Evolutionary conservation across 2,113 vertebrate species (phyloP), one percentile per base, ranked within the genome.

Genomic region (Etheostoma cragini): DNA sequence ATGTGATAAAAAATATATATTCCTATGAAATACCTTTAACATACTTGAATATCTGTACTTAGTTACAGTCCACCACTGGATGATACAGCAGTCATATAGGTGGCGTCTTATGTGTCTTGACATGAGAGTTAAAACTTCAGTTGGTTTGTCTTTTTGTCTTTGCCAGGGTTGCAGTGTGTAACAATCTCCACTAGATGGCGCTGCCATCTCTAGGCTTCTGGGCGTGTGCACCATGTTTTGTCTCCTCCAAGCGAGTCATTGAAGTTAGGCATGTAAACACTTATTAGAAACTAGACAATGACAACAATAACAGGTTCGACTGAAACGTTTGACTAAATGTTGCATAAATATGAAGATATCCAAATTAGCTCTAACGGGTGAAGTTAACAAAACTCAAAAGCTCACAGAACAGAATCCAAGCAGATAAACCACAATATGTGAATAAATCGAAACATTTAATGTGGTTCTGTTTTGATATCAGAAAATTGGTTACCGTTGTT

Each of bases 101-200:
- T 56, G 50, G 7, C 35, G 5, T 46, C 47, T 63, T 4, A 22
- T 30, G 0, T 14, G 3, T 46, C 2, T 6, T 47, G 5, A 42
- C 11, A 24, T 57, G 68, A 26, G 35, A 15, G 21, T 26, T 15
- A 33, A 19, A 45, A 42, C 38, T 42, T 11, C 46, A 17, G 17
- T 19, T 4, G 30, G 4, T 30, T 30, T 10, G 17, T 24, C 7
- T 17, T 58, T 33, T 19, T 7, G 6, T 50, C 2, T 45, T 54
- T 58, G 42, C 8, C 61, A 22, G 7, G 14, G 35, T 21, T 68
- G 68, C 63, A 72, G 58, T 79, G 24, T 13, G 17, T 1, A 38
- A 4, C 0, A 17, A 1, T 21, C 0, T 38, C 81, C 85, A 82
- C 82, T 60, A 71, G 86, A 63, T 86, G 84, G 76, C 49, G 75